These are phyloP conservation scores for Strigamia crassipes DNA, from an alignment of 2,888 invertebrate species.

Conservation along the genomic window DNA sequence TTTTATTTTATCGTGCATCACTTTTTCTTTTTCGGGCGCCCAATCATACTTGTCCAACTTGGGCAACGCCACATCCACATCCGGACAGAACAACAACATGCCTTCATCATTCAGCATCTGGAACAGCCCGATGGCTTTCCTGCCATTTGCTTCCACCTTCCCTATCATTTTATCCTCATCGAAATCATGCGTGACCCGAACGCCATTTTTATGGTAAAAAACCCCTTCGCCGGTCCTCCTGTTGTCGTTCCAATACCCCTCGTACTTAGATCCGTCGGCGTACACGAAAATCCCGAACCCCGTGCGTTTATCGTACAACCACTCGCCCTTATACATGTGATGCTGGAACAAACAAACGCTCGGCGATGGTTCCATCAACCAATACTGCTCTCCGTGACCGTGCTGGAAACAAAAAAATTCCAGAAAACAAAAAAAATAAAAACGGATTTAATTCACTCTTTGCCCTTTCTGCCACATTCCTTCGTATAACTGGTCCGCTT, in stretches of 20 bases:
- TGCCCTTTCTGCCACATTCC: neutral
- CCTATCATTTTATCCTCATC: neutral
- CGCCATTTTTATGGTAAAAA: constrained; percentile 4
- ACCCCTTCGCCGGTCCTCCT: neutral
- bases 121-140: neutral
- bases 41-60: neutral
- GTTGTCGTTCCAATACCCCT: constrained; percentile 33
- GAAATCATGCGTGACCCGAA: neutral
- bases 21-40: neutral
- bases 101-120: neutral
- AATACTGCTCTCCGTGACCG: constrained; percentile 41
- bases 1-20: neutral
- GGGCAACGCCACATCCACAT: neutral
- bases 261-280: constrained; percentile 11
- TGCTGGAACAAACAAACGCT: constrained; percentile 4
- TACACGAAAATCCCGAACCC: constrained; percentile 22
- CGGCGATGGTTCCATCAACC: neutral
- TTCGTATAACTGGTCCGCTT: neutral
- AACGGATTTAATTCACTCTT: neutral
- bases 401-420: neutral
- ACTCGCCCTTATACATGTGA: constrained; percentile 14
- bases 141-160: neutral
- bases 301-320: neutral
- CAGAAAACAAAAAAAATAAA: neutral
- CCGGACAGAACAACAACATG: neutral